Percentiles rank a stretch among this genome's conserved stretches.
phyloP scores from a whole-genome alignment of 1,140 invertebrate species.

The Gonioctena quinquepunctata region DNA sequence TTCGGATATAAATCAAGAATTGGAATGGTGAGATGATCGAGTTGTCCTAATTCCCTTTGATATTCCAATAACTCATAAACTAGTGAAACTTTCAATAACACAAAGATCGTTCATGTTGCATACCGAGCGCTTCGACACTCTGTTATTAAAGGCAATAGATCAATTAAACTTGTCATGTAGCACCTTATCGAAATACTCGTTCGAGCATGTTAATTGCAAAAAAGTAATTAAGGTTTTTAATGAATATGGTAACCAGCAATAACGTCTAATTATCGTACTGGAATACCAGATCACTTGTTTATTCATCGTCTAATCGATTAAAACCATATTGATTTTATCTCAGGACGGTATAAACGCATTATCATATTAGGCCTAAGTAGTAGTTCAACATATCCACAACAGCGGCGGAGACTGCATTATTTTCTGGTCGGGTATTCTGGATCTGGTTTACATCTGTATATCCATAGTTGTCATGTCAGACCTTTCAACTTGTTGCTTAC shows the following conservation, averaged over 20 bases:
- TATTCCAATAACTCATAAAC: background rate
- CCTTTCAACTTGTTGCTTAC: no score
- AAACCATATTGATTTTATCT: slow-evolving; percentile 34
- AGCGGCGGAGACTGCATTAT: background rate
- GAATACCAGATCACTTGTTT: slow-evolving; percentile 22
- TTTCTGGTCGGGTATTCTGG: no score
- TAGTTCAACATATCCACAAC: no score
- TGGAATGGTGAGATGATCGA: no score
- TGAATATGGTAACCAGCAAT: slow-evolving; percentile 4
- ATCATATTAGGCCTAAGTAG: slow-evolving; percentile 29
- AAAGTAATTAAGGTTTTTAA: slow-evolving; percentile 11
- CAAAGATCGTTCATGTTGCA: slow-evolving; percentile 5
- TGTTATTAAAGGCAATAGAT: slow-evolving; percentile 14
- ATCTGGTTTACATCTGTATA: no score
- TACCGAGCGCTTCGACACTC: background rate
- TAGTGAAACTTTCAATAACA: slow-evolving; percentile 12
- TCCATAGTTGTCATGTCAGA: no score
- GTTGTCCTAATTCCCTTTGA: background rate
- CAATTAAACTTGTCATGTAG: slow-evolving; percentile 17
- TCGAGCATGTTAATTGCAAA: background rate
- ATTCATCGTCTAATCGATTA: slow-evolving; percentile 27
- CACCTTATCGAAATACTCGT: slow-evolving; percentile 4
- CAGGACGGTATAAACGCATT: slow-evolving; percentile 16
- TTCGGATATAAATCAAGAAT: no score
- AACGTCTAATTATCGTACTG: background rate